These are phyloP conservation scores for Orycteropus afer DNA, from an alignment of 2,113 vertebrate genomes.

Conservation along the genomic window DNA sequence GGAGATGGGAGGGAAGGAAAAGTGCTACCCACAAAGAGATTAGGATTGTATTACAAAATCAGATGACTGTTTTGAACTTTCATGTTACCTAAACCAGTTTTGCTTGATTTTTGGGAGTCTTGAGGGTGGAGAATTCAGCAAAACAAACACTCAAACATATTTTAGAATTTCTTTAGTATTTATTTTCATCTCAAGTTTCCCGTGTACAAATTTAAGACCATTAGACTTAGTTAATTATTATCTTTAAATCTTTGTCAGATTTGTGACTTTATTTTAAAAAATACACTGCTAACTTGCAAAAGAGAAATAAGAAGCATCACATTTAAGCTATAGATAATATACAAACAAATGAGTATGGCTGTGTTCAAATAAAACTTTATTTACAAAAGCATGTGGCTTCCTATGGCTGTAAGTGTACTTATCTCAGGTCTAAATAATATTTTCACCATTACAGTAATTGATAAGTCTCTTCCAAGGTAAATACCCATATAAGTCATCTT, in stretches of 20 bases:
- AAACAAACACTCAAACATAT: conserved; percentile 51
- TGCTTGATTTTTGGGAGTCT: conserved; percentile 45
- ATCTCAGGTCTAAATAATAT: background rate
- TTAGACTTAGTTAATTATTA: conserved; percentile 48
- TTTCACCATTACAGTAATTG: background rate
- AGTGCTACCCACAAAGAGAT: background rate
- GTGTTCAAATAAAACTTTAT: background rate
- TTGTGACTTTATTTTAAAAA: conserved; percentile 43
- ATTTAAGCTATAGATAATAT: conserved; percentile 18
- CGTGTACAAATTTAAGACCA: conserved; percentile 32
- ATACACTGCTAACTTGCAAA: conserved; percentile 22
- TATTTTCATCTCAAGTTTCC: conserved; percentile 50
- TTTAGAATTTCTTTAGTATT: conserved; percentile 53
- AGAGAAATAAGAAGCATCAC: background rate
- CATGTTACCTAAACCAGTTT: conserved; percentile 53
- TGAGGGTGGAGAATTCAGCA: background rate
- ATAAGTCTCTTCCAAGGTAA: conserved; percentile 1
- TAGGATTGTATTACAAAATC: background rate
- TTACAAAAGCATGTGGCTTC: background rate
- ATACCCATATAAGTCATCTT: background rate
- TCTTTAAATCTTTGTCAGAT: conserved; percentile 21
- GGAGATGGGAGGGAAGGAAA: background rate
- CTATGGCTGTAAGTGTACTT: background rate
- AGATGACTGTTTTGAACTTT: conserved; percentile 22
- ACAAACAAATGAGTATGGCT: background rate